These are phyloP conservation scores for Passer montanus DNA, from an alignment of 2,113 vertebrate genomes.

Conservation along the genomic window DNA sequence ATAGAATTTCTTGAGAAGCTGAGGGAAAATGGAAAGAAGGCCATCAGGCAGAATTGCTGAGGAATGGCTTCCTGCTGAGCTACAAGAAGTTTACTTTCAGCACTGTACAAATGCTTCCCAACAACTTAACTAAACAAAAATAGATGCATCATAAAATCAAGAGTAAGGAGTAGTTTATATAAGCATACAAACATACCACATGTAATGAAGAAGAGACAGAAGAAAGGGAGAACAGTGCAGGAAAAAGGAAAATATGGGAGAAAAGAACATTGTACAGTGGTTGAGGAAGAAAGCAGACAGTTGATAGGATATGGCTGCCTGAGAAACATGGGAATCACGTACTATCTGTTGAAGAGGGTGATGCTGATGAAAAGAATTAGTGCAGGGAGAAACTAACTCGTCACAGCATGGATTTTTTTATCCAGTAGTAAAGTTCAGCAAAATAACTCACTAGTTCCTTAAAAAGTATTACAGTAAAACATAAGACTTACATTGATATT, in stretches of 20 bases:
- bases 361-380: not conserved
- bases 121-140: constrained; percentile 70
- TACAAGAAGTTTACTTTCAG: constrained; percentile 66
- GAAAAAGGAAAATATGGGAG: not conserved
- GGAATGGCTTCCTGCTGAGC: constrained; percentile 72
- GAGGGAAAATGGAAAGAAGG: constrained; percentile 73
- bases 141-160: constrained; percentile 72
- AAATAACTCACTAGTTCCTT: not conserved
- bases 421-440: not conserved
- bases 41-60: constrained; percentile 71
- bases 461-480: not conserved
- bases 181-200: not conserved
- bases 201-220: constrained; percentile 8
- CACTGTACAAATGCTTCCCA: constrained; percentile 59
- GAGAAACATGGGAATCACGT: not conserved
- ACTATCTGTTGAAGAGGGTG: not conserved
- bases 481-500: not conserved
- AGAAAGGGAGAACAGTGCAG: constrained; percentile 38
- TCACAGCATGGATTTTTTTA: not conserved
- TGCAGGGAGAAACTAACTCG: not conserved
- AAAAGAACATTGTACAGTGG: constrained; percentile 24
- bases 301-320: constrained; percentile 11
- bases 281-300: constrained; percentile 20
- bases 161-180: constrained; percentile 50
- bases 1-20: constrained; percentile 73